phyloP scores from a whole-genome alignment of 2,797 vertebrate species.

The Arrhamphus sclerolepis region DNA sequence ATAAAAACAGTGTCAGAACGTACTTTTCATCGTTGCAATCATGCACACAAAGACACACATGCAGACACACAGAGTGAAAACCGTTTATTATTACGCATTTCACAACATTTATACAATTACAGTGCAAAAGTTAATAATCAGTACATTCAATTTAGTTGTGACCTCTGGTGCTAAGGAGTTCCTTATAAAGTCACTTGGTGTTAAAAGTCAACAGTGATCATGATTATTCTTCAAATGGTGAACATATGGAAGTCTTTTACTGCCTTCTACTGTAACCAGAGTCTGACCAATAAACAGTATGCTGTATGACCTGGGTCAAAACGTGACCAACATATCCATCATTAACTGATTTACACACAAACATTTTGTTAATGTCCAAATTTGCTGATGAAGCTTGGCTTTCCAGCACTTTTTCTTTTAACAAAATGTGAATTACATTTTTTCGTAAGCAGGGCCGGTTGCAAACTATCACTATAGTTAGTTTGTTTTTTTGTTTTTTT shows the following conservation, averaged over 20 bases:
- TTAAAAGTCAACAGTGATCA: constrained; percentile 20
- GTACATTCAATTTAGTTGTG: constrained; percentile 60
- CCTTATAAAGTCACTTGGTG: constrained; percentile 22
- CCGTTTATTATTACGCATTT: constrained; percentile 61
- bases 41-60: neutral
- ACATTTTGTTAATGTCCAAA: neutral
- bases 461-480: no score
- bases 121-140: constrained; percentile 50
- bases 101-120: constrained; percentile 41
- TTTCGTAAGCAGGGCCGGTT: neutral
- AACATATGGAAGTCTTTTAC: constrained; percentile 4
- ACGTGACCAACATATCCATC: constrained; percentile 1
- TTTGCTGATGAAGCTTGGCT: neutral
- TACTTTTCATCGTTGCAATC: no score
- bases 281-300: neutral
- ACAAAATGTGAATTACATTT: neutral
- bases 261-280: neutral
- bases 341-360: neutral
- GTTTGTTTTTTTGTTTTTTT: no score
- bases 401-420: constrained; percentile 9
- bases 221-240: constrained; percentile 15
- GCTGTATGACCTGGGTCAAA: neutral
- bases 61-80: constrained; percentile 26
- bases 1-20: no score
- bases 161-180: neutral